Evolutionary conservation across 2,888 invertebrate genomes (phyloP), one percentile per base, ranked within the genome.

Genomic region (Plagodis pulveraria): DNA sequence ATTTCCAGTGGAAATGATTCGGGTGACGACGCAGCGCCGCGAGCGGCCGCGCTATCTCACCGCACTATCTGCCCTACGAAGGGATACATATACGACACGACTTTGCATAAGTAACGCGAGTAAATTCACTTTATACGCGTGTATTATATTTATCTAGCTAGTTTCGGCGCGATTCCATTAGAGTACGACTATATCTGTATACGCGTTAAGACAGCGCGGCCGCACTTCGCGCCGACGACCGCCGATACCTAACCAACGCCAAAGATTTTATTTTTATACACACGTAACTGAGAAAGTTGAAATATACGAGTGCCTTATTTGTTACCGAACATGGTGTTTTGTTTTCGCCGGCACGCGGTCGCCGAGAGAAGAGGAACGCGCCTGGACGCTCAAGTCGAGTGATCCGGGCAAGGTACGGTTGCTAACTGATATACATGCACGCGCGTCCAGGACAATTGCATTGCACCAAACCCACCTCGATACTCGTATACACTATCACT

Each of bases 341-440:
- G 87, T 87, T 80, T 91, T 86, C 80, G 78, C 65, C 84, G 83
- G 78, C 78, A 72, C 72, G 45, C 53, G 58, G 12, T 42, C 42
- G 61, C 57, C 66, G 72, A 74, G 76, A 63, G 82, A 78, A 82
- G 90, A 89, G 95, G 94, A 94, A 94, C 95, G 81, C 93, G 95
- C 94, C 96, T 94, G 95, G 94, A 94, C 95, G 91, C 95, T 96
- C 96, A 95, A 96, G 95, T 94, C 82, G 95, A 95, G 95, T 93
- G 95, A 94, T 94, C 94, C 94, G 95, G 96, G 95, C 95, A 95
- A 96, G 95, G 96, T 96, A 96, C 94, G 93, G 95, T 95, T 87
- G 84, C 87, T 86, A 81, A 75, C 70, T 84, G 79, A 79, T 81
- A 76, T 74, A 58, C 72, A 58, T 73, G 42, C 66, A 83, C 87